These are phyloP conservation scores for Diplolepis rosae DNA, from an alignment of 2,888 invertebrate genomes.

Conservation along the genomic window DNA sequence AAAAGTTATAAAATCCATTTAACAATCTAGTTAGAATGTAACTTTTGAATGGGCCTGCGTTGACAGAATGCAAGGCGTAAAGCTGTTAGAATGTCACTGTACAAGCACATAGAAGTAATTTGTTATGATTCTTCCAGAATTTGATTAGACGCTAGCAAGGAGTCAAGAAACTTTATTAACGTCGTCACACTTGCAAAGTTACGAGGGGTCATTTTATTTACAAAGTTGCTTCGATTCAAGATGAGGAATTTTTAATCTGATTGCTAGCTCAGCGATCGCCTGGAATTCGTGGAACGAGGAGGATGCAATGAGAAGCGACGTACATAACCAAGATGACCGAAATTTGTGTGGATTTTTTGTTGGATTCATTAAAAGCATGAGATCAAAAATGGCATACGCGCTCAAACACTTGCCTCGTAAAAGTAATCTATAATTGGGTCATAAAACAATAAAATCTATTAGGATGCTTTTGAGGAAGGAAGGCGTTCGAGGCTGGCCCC, in stretches of 20 bases:
- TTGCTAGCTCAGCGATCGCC: neutral
- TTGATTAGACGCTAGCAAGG: neutral
- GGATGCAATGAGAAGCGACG: neutral
- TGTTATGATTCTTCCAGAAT: slow-evolving; percentile 4
- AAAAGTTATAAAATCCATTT: neutral
- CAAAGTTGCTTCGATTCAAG: slow-evolving; percentile 11
- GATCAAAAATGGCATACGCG: slow-evolving; percentile 42
- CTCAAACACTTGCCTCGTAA: slow-evolving; percentile 59
- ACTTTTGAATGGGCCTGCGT: neutral
- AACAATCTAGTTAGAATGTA: neutral
- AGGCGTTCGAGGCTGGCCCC: slow-evolving; percentile 28
- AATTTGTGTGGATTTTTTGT: slow-evolving; percentile 27
- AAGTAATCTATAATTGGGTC: slow-evolving; percentile 70
- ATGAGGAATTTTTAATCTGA: slow-evolving; percentile 15
- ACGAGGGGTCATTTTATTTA: slow-evolving; percentile 18
- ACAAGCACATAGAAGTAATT: neutral
- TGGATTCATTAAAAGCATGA: slow-evolving; percentile 55
- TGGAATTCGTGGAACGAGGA: neutral
- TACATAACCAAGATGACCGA: neutral
- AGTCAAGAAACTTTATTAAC: neutral
- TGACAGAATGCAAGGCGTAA: neutral
- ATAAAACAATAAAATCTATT: slow-evolving; percentile 71
- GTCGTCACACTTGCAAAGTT: slow-evolving; percentile 8
- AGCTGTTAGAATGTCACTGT: neutral
- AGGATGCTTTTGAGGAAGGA: slow-evolving; percentile 52